phyloP scores from a whole-genome alignment of 1,140 invertebrate species.

The Rhagoletis zephyria region DNA sequence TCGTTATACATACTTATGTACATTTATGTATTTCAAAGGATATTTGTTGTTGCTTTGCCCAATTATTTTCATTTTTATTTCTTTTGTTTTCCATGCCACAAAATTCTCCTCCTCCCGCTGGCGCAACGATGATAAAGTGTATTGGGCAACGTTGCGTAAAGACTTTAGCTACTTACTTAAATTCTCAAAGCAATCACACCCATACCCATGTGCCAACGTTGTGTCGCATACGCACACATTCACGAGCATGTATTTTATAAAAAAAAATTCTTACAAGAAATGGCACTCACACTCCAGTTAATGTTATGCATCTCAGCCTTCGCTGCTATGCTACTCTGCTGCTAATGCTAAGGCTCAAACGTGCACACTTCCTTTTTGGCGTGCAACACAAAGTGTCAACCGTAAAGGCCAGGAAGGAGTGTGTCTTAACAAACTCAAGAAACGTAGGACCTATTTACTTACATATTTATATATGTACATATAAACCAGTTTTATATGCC shows the following conservation, averaged over 20 bases:
- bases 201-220: not conserved
- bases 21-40: too few species aligned
- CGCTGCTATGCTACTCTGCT: not conserved
- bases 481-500: too few species aligned
- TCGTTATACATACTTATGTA: too few species aligned
- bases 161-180: conserved; percentile 29
- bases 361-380: not conserved
- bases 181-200: conserved; percentile 40
- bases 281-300: not conserved
- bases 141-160: conserved; percentile 15
- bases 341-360: not conserved
- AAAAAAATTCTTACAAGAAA: not conserved
- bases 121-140: conserved; percentile 1
- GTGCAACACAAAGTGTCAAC: not conserved
- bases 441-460: too few species aligned
- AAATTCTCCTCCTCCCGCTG: not conserved
- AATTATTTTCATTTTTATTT: not conserved
- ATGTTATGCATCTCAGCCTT: not conserved
- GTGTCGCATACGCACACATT: not conserved
- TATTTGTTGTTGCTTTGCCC: too few species aligned
- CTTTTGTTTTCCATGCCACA: not conserved
- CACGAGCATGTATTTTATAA: not conserved
- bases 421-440: too few species aligned
- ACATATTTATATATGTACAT: too few species aligned
- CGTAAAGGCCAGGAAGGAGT: not conserved